Evolutionary conservation across 2,888 invertebrate genomes (phyloP).

Genomic region (Polydrusus tereticollis): DNA sequence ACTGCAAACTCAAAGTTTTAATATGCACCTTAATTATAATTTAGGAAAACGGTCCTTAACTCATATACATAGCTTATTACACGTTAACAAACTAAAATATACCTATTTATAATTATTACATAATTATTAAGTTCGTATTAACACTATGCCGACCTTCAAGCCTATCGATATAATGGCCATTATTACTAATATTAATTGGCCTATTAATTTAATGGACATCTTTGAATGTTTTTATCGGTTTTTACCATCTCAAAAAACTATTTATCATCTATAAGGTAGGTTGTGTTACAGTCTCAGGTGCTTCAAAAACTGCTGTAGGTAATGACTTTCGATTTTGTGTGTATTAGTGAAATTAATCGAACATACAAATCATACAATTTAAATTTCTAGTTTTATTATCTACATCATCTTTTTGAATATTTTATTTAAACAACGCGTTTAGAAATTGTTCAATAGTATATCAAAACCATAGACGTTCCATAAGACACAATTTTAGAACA

Average conservation of each 20-base stretch:
- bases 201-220: constrained; percentile 10
- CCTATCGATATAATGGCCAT: not conserved
- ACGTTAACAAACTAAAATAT: not conserved
- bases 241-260: constrained; percentile 3
- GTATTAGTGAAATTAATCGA: not conserved
- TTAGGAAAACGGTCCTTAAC: too few species aligned
- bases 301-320: not conserved
- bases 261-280: not conserved
- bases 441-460: too few species aligned
- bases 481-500: too few species aligned
- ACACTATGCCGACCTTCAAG: constrained; percentile 1
- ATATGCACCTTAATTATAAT: too few species aligned
- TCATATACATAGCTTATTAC: not conserved
- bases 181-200: not conserved
- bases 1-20: too few species aligned
- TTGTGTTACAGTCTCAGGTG: not conserved
- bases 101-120: not conserved
- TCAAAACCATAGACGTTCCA: too few species aligned
- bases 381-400: too few species aligned
- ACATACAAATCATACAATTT: too few species aligned
- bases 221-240: constrained; percentile 9
- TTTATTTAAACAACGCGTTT: too few species aligned
- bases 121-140: not conserved
- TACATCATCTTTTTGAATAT: too few species aligned
- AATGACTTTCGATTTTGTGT: not conserved